These are phyloP conservation scores for Sycophila sp. DNA, from an alignment of 1,140 invertebrate species.

Conservation along the genomic window DNA sequence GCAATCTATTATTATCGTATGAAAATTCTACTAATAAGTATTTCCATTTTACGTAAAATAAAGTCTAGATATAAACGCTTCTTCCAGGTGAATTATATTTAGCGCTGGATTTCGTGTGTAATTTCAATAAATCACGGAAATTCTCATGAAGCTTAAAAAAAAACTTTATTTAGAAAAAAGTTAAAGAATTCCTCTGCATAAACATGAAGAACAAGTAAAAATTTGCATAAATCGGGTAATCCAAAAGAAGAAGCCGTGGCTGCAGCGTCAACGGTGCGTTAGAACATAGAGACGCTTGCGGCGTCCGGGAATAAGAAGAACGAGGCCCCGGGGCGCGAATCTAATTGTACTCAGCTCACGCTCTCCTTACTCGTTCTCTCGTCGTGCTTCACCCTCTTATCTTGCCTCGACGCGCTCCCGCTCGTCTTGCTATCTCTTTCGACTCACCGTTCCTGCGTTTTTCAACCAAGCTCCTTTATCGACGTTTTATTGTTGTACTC, in stretches of 20 bases:
- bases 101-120: no score
- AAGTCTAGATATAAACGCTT: no score
- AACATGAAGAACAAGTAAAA: not conserved
- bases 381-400: slow-evolving; percentile 36
- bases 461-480: slow-evolving; percentile 22
- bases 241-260: not conserved
- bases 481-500: slow-evolving; percentile 30
- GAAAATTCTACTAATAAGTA: no score
- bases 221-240: slow-evolving; percentile 15
- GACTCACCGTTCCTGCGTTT: not conserved
- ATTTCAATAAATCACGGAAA: no score
- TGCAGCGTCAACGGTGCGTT: no score
- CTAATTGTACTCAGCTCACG: slow-evolving; percentile 57
- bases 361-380: slow-evolving; percentile 36
- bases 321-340: slow-evolving; percentile 55
- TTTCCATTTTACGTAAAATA: no score
- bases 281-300: no score
- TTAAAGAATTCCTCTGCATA: no score
- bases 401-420: slow-evolving; percentile 3
- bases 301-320: slow-evolving; percentile 40
- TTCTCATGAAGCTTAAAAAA: no score
- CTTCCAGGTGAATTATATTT: no score
- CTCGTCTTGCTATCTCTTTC: not conserved
- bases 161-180: no score
- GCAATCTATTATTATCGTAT: no score